Base-by-base conservation (phyloP, 2,797 vertebrate species). In the Sandelia bainsii region DNA sequence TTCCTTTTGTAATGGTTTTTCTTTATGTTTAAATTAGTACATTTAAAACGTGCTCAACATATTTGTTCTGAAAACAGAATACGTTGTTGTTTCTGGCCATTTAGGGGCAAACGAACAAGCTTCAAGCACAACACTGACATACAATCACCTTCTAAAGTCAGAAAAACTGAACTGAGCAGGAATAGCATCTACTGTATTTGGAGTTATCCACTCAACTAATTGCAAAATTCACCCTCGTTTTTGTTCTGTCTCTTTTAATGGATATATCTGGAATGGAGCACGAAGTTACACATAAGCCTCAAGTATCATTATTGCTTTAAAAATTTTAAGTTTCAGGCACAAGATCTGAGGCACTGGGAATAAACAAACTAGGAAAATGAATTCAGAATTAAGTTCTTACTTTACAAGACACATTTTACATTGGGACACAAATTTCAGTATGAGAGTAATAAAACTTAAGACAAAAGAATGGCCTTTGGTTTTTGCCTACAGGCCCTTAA, bases 401-500 rank as follows among this genome's bases (percentile, higher is more conserved):
- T 27, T 37, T 32, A 39, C 51, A 3, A 62, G 23, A 56, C 40
- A 22, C 49, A 23, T 11, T 34, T 65, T 16, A 22, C 49, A 75
- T 68, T 68, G 57, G 34, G 16, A 22, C 45, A 48, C 8, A 5
- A 13, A 27, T 25, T 44, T 66, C n/a, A 62, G 29, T 62, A 53
- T 64, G 23, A 37, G 5, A 53, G 49, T 14, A 44, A 23, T 39
- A 42, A 75, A 62, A 79, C 50, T 8, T 0, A 45, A 49, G 20
- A 1, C 17, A 37, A 34, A 62, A 37, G 10, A 23, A 34, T 32
- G 22, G 60, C 17, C 39, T 49, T 32, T 1, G 50, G 4, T 62
- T 50, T 29, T 72, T 77, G 66, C 42, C 52, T 23, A 7, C 10
- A 2, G 62, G 57, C 19, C 60, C 14, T 69, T 42, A 49, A 82